A percentile compares a stretch with the other conserved stretches of the same genome.
phyloP scores from a whole-genome alignment of 30 jellyfish, hydroid and myxozoan species.

The Pelagia noctiluca region DNA sequence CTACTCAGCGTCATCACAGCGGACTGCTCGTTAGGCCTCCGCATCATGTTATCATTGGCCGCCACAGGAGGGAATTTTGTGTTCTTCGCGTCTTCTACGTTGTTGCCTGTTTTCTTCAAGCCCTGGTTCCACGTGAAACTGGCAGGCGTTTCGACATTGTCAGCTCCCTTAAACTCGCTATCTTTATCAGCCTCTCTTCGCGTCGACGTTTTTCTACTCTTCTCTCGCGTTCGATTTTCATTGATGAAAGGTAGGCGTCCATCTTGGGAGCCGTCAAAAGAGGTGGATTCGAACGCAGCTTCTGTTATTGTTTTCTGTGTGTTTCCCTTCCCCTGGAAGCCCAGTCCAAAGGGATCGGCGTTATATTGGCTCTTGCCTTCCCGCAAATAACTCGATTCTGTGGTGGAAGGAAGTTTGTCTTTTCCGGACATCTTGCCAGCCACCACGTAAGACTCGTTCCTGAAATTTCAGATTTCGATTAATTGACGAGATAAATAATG shows the following conservation, averaged over 20 bases:
- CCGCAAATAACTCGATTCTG: background rate
- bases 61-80: background rate
- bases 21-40: background rate
- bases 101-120: background rate
- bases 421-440: background rate
- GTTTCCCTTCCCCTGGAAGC: slow-evolving; percentile 23
- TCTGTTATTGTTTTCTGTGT: background rate
- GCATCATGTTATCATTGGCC: background rate
- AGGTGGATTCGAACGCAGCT: background rate
- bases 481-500: background rate
- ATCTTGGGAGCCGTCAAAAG: background rate
- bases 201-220: background rate
- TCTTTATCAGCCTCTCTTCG: background rate
- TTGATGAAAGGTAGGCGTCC: slow-evolving; percentile 35
- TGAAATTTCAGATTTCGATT: too few relatives aligned
- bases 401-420: background rate
- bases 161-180: background rate
- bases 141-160: background rate
- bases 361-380: slow-evolving; percentile 7
- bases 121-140: slow-evolving; percentile 8
- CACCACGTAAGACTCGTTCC: background rate
- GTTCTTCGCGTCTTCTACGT: background rate
- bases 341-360: slow-evolving; percentile 34
- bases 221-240: background rate
- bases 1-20: background rate